Conservation (phyloP, 2,888 invertebrate genomes). For the Macrostomum cliftonense region DNA sequence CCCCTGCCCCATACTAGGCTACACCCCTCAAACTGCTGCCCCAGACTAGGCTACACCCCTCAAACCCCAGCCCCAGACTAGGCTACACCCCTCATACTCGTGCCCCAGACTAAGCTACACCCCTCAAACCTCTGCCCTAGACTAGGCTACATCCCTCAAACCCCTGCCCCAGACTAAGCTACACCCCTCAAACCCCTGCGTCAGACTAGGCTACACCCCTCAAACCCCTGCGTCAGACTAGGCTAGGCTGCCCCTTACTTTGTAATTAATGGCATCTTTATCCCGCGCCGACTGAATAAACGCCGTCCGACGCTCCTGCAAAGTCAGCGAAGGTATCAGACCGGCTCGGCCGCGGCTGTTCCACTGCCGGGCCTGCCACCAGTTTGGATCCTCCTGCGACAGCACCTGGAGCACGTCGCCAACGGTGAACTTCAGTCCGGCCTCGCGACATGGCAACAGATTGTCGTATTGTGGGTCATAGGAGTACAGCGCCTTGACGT, state of each 20-base stretch:
- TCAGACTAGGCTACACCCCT: too few relatives aligned
- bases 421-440: slow-evolving; percentile 9
- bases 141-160: too few relatives aligned
- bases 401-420: slow-evolving; percentile 20
- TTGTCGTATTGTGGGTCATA: slow-evolving; percentile 11
- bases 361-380: slow-evolving; percentile 40
- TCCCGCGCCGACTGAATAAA: slow-evolving; percentile 80
- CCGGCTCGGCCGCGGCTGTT: slow-evolving; percentile 7
- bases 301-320: slow-evolving; percentile 49
- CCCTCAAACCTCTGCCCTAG: too few relatives aligned
- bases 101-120: too few relatives aligned
- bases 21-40: too few relatives aligned
- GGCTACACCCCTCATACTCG: too few relatives aligned
- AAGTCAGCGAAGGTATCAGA: slow-evolving; percentile 9
- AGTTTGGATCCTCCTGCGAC: slow-evolving; percentile 29
- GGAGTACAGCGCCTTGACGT: slow-evolving; percentile 11
- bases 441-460: slow-evolving; percentile 11
- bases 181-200: too few relatives aligned
- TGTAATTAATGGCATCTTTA: slow-evolving; percentile 38
- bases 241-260: neutral
- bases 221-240: too few relatives aligned
- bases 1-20: too few relatives aligned
- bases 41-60: too few relatives aligned
- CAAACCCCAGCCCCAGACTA: too few relatives aligned
- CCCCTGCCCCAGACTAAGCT: too few relatives aligned